Base-by-base conservation (phyloP, 2,888 invertebrate species). In the Machimus atricapillus region DNA sequence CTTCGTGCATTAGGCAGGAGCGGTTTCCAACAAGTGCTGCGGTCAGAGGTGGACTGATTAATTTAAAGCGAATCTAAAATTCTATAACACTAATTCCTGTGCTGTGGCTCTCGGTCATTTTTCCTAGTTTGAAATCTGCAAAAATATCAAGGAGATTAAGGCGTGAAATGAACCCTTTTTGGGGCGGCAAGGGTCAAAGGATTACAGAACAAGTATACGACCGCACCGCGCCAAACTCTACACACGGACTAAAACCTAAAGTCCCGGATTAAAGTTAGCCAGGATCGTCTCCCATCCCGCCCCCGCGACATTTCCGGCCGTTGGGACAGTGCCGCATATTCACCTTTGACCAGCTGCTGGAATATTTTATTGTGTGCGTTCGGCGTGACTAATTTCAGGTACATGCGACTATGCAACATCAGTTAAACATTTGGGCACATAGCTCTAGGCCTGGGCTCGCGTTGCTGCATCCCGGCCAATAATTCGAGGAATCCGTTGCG, bases 331-430 rank as follows among this genome's bases (percentile, higher is more conserved):
- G 27, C 66, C 66, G 16, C 37, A 76, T 40, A 79, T 79, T 79
- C 79, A 85, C 74, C 85, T 85, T 74, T 85, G 85, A 74, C 34
- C 73, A 46, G 74, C 40, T 74, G 46, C 85, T 46, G 46, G 85
- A 85, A 74, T 85, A 85, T 85, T 85, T 85, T 85, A 85, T 85
- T 85, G 85, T 85, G 85, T 85, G 74, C 85, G 74, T 85, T 85
- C 85, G 74, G 74, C 74, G 74, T 85, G 74, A 85, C 85, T 85
- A 85, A 85, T 85, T 85, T 85, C 74, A 74, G 85, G 16, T 74
- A 85, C 74, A 85, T 85, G 85, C 74, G 74, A 74, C 74, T 74
- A 43, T 85, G 74, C 74, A 85, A 74, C 74, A 85, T 73, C 73
- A 85, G 73, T 85, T 85, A 46, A 85, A 85, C 85, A 74, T 85